Percentiles rank a stretch among this genome's conserved stretches.
These are phyloP conservation scores for Sebastolobus altivelis DNA, from an alignment of 2,797 vertebrate genomes.

Conservation along the genomic window DNA sequence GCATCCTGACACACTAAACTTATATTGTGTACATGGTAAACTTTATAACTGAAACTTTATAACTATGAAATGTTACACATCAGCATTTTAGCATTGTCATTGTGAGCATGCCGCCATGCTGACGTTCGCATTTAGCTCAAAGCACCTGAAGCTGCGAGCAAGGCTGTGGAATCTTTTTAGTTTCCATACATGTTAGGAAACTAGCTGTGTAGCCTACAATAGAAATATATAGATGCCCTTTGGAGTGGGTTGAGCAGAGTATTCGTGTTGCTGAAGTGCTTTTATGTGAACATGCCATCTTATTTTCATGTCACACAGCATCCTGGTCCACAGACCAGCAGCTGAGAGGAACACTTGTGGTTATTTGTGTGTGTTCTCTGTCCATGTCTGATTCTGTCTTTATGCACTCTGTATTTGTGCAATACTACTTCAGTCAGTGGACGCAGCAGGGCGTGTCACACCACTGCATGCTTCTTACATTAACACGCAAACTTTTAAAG, in stretches of 20 bases:
- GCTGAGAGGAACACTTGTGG: constrained; percentile 27
- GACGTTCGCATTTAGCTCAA: not conserved
- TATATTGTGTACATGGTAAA: not conserved
- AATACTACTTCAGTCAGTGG: constrained; percentile 16
- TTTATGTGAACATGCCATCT: constrained; percentile 12
- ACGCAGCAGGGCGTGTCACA: constrained; percentile 55
- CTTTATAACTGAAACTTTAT: too few species aligned
- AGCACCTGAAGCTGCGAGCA: not conserved
- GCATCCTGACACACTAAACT: not conserved
- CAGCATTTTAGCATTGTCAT: not conserved
- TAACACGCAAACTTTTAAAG: constrained; percentile 42
- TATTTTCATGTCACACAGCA: constrained; percentile 9
- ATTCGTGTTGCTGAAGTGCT: not conserved
- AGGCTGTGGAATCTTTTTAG: not conserved
- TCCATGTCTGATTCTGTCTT: constrained; percentile 21
- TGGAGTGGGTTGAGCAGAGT: not conserved
- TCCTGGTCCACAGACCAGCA: constrained; percentile 16
- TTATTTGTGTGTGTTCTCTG: constrained; percentile 42
- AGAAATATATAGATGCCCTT: not conserved
- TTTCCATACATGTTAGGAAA: not conserved
- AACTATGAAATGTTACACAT: not conserved
- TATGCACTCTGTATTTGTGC: constrained; percentile 21
- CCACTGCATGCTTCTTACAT: constrained; percentile 60
- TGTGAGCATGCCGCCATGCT: not conserved
- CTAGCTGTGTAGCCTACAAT: not conserved